Base-by-base conservation (phyloP, 2,113 vertebrate genomes). In the Lonchura striata region DNA sequence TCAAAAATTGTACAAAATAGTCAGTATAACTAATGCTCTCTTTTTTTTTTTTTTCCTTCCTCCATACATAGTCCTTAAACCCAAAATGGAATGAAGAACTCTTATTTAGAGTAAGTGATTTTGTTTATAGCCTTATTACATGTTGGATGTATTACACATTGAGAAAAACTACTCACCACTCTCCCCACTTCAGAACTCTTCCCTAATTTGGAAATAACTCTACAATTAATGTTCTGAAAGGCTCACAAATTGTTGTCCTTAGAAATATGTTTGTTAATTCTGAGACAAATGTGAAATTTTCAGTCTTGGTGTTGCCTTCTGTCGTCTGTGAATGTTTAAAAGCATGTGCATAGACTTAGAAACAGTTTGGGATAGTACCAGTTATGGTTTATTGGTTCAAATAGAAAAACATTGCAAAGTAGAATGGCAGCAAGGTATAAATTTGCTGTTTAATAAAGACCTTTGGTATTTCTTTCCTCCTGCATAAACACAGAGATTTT, bases 31-130 rank as follows among this genome's bases (percentile, higher is more conserved):
- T 69, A 94, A 23, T 82, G 6, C 63, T 82, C 9, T 89, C 4
- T 33, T 31, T 2, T 24, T 49, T n/a, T n/a, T n/a, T n/a, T 50
- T 41, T 49, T 27, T 30, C 7, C 72, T 37, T 72, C 3, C 1
- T 60, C 8, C 63, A 5, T 70, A 44, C 90, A 44, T 44, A 99
- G 99, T 99, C 98, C 28, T 97, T 99, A 97, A 98, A 99, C 97
- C 99, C 99, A 64, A 99, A 99, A 88, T 99, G 99, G 99, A 99
- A 99, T 31, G 99, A 99, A 96, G 99, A 99, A 95, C 98, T 99
- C 94, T 97, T 98, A 71, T 99, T 99, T 95, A 98, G 98, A 97
- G 99, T 99, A 98, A 99, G 99, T 99, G 24, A 35, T 91, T 80
- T 90, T 66, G n/a, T 92, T 63, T 64, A 20, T 49, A 41, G 24